Conservation (phyloP, 2,797 vertebrate species). For the Pelochelys cantorii region DNA sequence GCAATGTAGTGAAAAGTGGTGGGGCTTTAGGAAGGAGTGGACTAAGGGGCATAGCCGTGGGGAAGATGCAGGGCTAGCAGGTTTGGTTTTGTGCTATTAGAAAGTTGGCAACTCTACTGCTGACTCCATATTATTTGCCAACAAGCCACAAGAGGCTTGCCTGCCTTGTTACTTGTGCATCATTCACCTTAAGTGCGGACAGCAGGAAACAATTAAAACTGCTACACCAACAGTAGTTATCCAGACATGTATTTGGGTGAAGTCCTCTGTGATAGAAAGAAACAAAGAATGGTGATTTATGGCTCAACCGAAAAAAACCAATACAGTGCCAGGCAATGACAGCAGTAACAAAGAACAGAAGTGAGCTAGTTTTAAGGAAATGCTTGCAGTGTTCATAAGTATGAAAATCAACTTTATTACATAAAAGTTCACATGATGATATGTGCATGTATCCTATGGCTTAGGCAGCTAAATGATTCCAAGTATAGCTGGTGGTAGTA, state of each 20-base stretch:
- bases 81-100: too few relatives aligned
- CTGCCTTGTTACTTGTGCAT: neutral
- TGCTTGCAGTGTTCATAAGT: too few relatives aligned
- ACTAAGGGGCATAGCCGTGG: too few relatives aligned
- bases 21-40: too few relatives aligned
- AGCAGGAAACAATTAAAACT: neutral
- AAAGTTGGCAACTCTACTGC: neutral
- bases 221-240: slow-evolving; percentile 3
- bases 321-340: slow-evolving; percentile 47
- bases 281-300: slow-evolving; percentile 20
- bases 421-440: neutral
- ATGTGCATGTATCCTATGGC: neutral
- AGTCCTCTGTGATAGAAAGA: slow-evolving; percentile 12
- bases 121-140: neutral
- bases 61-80: too few relatives aligned
- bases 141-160: neutral
- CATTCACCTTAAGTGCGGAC: neutral
- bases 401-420: too few relatives aligned
- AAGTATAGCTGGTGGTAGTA: neutral
- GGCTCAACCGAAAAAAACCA: slow-evolving; percentile 28
- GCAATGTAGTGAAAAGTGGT: too few relatives aligned
- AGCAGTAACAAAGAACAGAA: neutral
- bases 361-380: neutral
- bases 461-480: neutral
- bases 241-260: slow-evolving; percentile 9